Evolutionary conservation across 2,797 vertebrate genomes (phyloP).

Genomic region (Myotis vivesi): DNA sequence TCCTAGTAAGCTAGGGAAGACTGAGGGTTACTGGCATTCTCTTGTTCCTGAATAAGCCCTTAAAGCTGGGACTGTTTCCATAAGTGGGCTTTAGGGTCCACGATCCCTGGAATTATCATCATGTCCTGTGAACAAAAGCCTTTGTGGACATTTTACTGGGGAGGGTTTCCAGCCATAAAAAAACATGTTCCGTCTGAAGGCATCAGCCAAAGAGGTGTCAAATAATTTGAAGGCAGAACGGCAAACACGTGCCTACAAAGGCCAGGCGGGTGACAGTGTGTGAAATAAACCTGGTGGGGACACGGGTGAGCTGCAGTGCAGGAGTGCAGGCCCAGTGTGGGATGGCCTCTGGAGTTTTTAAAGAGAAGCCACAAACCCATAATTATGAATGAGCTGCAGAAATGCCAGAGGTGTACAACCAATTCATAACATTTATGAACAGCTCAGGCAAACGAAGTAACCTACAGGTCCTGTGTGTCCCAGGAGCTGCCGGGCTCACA

Average conservation of each 20-base stretch:
- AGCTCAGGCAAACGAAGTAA: background rate
- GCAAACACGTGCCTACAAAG: background rate
- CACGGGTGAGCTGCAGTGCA: background rate
- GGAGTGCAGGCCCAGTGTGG: background rate
- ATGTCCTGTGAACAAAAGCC: background rate
- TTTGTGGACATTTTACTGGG: background rate
- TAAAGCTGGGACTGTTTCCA: background rate
- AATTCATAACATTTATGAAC: background rate
- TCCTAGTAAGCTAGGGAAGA: background rate
- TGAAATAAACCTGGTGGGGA: background rate
- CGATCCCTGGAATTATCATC: background rate
- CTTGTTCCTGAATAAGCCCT: background rate
- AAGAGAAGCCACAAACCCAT: background rate
- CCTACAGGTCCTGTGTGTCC: background rate
- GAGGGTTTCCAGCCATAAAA: background rate
- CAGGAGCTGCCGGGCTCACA: background rate
- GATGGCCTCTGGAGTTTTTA: background rate
- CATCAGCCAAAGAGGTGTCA: background rate
- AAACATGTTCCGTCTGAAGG: background rate
- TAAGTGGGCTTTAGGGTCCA: background rate
- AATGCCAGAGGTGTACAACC: background rate
- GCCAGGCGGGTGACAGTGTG: background rate
- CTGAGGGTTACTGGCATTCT: background rate
- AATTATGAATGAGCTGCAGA: background rate
- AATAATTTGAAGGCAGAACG: background rate